These are phyloP conservation scores for Hemitrygon akajei DNA, from an alignment of 2,797 vertebrate genomes.

Conservation along the genomic window DNA sequence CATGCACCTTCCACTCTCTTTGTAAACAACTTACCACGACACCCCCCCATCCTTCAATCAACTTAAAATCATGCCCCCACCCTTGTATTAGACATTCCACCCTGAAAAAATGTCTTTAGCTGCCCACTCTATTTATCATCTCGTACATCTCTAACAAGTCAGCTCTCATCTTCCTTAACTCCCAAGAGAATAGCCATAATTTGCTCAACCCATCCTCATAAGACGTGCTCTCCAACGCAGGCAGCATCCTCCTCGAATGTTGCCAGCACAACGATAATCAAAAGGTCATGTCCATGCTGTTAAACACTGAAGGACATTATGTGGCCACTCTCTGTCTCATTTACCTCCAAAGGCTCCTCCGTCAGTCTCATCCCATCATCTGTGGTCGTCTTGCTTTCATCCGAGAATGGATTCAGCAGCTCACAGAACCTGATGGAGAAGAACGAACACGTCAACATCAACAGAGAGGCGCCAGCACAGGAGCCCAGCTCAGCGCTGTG, in stretches of 20 bases:
- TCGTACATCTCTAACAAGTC: too few species aligned
- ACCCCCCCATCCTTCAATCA: too few species aligned
- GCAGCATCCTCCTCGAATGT: not conserved
- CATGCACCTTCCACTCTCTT: too few species aligned
- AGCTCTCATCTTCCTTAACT: too few species aligned
- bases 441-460: not conserved
- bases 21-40: too few species aligned
- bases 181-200: too few species aligned
- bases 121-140: too few species aligned
- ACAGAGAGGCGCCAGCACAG: not conserved
- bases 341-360: conserved; percentile 70
- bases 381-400: conserved; percentile 43
- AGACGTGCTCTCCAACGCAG: too few species aligned
- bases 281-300: not conserved
- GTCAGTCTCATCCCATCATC: conserved; percentile 43
- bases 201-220: too few species aligned
- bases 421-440: conserved; percentile 69
- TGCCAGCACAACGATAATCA: not conserved
- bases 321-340: conserved; percentile 37
- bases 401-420: conserved; percentile 70
- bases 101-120: too few species aligned
- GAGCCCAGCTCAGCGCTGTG: not conserved
- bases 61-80: too few species aligned
- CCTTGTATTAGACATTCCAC: too few species aligned
- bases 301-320: not conserved